These are phyloP conservation scores for Lerista edwardsae DNA, from an alignment of 2,797 vertebrate species.

Conservation along the genomic window DNA sequence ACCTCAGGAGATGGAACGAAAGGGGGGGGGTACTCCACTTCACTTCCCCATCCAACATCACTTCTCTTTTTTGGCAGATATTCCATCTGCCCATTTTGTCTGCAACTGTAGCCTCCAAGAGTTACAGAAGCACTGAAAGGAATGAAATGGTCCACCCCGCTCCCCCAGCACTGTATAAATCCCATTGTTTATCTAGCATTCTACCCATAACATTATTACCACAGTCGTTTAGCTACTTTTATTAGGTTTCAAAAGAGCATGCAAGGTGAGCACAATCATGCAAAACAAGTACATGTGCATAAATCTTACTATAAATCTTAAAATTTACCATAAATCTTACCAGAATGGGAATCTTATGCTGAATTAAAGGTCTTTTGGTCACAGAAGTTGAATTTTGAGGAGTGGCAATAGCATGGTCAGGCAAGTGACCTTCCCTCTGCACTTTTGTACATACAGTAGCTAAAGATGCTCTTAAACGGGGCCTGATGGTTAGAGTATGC, in stretches of 20 bases:
- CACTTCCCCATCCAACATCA: slow-evolving; percentile 6
- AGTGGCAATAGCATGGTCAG: not conserved
- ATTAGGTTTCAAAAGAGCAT: not conserved
- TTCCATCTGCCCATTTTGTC: not conserved
- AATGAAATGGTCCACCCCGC: not conserved
- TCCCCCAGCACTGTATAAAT: not conserved
- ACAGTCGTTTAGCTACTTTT: not conserved
- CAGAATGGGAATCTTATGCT: not conserved
- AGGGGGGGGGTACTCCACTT: slow-evolving; percentile 4
- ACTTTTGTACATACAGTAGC: not conserved
- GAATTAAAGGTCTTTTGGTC: not conserved
- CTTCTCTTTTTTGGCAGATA: not conserved
- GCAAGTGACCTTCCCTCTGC: not conserved
- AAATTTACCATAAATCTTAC: too few relatives aligned
- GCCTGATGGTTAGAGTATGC: not conserved
- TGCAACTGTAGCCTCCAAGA: not conserved
- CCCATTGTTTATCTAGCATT: not conserved
- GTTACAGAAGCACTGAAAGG: not conserved
- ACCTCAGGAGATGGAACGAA: not conserved
- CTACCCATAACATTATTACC: not conserved
- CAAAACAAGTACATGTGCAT: not conserved
- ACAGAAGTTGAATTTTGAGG: not conserved
- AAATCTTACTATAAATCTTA: not conserved
- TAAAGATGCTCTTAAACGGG: not conserved
- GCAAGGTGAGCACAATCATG: not conserved